Evolutionary conservation across 1,140 invertebrate genomes (phyloP), one percentile per base, ranked within the genome.

Genomic region (Eubasilissa regina): DNA sequence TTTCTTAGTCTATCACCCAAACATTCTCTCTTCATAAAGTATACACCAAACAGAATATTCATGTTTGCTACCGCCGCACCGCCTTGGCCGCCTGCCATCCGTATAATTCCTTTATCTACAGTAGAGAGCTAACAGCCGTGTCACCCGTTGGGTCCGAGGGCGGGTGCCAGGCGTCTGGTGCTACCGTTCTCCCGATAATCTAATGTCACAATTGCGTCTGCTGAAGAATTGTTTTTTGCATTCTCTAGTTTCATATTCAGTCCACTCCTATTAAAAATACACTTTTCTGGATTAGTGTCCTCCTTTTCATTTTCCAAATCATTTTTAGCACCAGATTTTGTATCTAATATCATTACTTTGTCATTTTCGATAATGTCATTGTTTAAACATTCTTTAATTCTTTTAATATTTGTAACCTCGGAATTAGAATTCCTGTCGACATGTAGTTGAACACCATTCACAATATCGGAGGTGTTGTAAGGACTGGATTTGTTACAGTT

Each of bases 391-490:
- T 80, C 70, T 43, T 82, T 80, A 1, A 80, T 60, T 75, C 70
- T 77, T 51, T 82, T 82, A 4, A 78, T 19, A 53, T 70, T 80
- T 8, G 81, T 72, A 48, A 83, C 66, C 74, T 83, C 79, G 12
- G 81, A 83, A 78, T 83, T 83, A 43, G 79, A 83, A 74, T 83
- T 83, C 60, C 79, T 83, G 64, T 83, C 81, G 13, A 79, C 44
- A 48, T 79, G 78, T 19, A 77, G 60, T 11, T 55, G 43, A 51
- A 68, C 48, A 6, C 70, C 76, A 19, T 77, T 70, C 6, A 62
- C 48, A 25, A 81, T 21, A 48, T 75, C 75, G 47, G 75, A 12
- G 43, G 44, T 47, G 17, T 73, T 73, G 25, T 7, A 51, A 64
- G 19, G 19, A 51, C 48, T 12, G 12, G 56, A 11, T 3, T 51